A percentile compares a stretch with the other conserved stretches of the same genome.
Evolutionary conservation across 37 sponge, comb jelly and placozoan genomes (phyloP).

Genomic region (Bolinopsis microptera): DNA sequence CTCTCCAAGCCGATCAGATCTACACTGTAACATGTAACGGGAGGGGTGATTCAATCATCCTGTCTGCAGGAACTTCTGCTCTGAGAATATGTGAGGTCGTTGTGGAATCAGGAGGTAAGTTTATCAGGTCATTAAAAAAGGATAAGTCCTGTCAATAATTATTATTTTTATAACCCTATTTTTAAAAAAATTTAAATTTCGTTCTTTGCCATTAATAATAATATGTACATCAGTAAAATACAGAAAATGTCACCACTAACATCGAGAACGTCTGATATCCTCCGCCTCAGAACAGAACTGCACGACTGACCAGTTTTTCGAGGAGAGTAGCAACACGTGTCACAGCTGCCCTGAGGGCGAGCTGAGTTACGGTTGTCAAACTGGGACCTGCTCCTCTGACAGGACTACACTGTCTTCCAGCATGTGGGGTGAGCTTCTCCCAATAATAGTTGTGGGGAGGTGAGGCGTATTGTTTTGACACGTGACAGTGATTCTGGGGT

Average conservation of each 20-base stretch:
- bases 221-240: too few relatives aligned
- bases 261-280: too few relatives aligned
- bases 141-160: too few relatives aligned
- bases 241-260: too few relatives aligned
- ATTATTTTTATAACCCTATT: too few relatives aligned
- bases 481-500: too few relatives aligned
- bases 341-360: neutral
- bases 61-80: neutral
- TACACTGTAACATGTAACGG: neutral
- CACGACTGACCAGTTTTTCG: neutral
- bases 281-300: neutral
- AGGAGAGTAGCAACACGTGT: neutral
- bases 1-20: neutral
- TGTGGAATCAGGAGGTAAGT: too few relatives aligned
- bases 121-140: too few relatives aligned
- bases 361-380: neutral
- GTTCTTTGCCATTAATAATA: too few relatives aligned
- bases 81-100: neutral
- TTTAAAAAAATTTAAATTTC: too few relatives aligned
- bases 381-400: neutral
- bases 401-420: neutral
- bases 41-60: neutral
- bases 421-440: neutral
- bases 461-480: too few relatives aligned
- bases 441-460: too few relatives aligned